Evolutionary conservation across 2,113 vertebrate species (phyloP).

Genomic region (Mustela nigripes): DNA sequence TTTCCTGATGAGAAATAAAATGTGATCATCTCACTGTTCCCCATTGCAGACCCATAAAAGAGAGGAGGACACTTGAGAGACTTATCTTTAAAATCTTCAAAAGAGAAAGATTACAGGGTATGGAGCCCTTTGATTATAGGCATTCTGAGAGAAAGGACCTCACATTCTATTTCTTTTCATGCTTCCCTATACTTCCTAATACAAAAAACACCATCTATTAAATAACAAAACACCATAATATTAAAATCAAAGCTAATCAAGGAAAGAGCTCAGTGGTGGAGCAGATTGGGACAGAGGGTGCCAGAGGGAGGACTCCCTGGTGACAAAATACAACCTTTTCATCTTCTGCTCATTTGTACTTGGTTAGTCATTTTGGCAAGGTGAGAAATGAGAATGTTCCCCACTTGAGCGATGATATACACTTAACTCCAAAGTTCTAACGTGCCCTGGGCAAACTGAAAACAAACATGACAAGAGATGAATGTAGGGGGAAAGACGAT

Average conservation of each 20-base stretch:
- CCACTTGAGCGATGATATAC: rapidly evolving
- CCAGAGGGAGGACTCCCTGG: not conserved
- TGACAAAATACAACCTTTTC: not conserved
- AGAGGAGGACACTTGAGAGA: not conserved
- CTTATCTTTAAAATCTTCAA: conserved; percentile 62
- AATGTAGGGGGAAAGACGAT: not conserved
- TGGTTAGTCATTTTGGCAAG: not conserved
- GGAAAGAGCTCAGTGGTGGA: not conserved
- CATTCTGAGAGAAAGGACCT: conserved; percentile 27
- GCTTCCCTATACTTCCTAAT: conserved; percentile 19
- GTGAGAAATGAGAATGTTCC: not conserved
- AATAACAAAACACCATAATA: not conserved
- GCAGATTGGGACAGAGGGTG: not conserved
- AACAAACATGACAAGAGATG: conserved; percentile 46
- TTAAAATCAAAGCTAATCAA: conserved; percentile 36
- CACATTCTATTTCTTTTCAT: conserved; percentile 53
- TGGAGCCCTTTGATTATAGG: conserved; percentile 22
- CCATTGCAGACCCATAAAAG: not conserved
- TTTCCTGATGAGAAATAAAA: conserved; percentile 60
- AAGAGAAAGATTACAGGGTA: conserved; percentile 48
- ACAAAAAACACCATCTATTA: conserved; percentile 31
- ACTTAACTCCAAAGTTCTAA: not conserved
- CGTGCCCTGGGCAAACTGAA: not conserved
- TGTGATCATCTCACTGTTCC: conserved; percentile 9
- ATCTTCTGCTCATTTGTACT: not conserved